Evolutionary conservation across 2,888 invertebrate species (phyloP), one percentile per base, ranked within the genome.

Genomic region (Xestobium rufovillosum): DNA sequence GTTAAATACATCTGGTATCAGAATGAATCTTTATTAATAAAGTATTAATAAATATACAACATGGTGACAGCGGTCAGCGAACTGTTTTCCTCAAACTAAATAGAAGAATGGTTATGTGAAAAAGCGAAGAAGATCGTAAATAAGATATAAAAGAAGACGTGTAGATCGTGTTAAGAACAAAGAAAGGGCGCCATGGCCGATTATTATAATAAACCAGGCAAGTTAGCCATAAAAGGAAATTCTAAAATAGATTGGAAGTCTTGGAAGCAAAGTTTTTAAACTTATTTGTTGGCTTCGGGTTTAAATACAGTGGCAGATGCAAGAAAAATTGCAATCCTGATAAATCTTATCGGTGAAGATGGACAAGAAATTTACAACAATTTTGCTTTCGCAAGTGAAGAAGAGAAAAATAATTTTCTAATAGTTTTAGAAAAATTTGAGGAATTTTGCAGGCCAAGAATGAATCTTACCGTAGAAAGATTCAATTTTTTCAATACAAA

Each of bases 401-500:
- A 11, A n/a, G n/a, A n/a, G n/a, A 26, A 12, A 31, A 13, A 26
- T 10, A 11, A 16, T 26, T 12, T 13, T 14, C 14, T 34, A 9
- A 26, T 13, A 16, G 39, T 39, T 19, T 29, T 39, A 8, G 25
- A 36, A 3, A 39, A 39, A 31, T 39, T 39, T 15, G 30, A 17
- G 17, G 26, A 39, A 19, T 39, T 31, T 26, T 39, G 36, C 26
- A 28, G 19, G 14, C 39, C 39, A 10, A 29, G 29, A 11, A 31
- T 31, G 15, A 39, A 31, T n/a, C 17, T 34, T 26, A 27, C 19
- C 28, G 31, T 38, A 23, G 34, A 36, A 28, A 8, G 25, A 16
- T 39, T 39, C 16, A 39, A 39, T 29, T 39, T 39, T 19, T 28
- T 28, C 26, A 37, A 34, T 29, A 16, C 30, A 8, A 14, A 35